Evolutionary conservation across 2,797 vertebrate species (phyloP).

Genomic region (Galago senegalensis): DNA sequence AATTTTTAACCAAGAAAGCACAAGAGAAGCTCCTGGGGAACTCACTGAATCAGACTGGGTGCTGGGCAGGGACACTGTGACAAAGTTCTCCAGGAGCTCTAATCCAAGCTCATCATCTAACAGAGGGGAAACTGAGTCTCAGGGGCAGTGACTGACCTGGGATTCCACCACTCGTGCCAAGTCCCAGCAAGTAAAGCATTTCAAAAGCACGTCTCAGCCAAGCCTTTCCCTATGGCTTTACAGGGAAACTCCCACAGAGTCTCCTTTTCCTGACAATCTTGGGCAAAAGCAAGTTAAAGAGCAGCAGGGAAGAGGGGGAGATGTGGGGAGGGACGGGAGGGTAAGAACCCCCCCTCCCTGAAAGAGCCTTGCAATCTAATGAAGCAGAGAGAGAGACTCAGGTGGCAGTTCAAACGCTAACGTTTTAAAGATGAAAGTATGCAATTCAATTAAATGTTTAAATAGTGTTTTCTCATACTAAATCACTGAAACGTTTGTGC

Average conservation of each 20-base stretch:
- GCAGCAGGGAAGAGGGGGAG: conserved; percentile 8
- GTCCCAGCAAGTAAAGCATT: neutral
- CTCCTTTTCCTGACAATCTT: conserved; percentile 54
- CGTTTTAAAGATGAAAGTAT: conserved; percentile 86
- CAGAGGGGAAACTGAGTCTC: conserved; percentile 10
- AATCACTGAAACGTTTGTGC: conserved; percentile 93
- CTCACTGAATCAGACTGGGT: neutral
- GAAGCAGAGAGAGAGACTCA: conserved; percentile 82
- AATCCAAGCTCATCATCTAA: neutral
- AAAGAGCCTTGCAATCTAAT: conserved; percentile 67
- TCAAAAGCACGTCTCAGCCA: neutral
- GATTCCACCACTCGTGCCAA: neutral
- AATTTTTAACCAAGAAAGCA: conserved; percentile 27
- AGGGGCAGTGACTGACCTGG: neutral
- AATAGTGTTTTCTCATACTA: conserved; percentile 90
- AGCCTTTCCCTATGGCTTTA: conserved; percentile 29
- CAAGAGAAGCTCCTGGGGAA: neutral
- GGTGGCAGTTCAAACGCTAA: conserved; percentile 84
- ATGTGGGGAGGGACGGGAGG: neutral
- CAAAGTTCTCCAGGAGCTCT: neutral
- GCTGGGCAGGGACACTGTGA: accelerated
- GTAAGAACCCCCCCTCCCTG: neutral
- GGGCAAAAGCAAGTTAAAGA: neutral
- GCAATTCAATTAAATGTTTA: conserved; percentile 87
- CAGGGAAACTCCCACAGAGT: conserved; percentile 33